Conservation (phyloP, 2,797 vertebrate genomes). For the Tangara arthus region DNA sequence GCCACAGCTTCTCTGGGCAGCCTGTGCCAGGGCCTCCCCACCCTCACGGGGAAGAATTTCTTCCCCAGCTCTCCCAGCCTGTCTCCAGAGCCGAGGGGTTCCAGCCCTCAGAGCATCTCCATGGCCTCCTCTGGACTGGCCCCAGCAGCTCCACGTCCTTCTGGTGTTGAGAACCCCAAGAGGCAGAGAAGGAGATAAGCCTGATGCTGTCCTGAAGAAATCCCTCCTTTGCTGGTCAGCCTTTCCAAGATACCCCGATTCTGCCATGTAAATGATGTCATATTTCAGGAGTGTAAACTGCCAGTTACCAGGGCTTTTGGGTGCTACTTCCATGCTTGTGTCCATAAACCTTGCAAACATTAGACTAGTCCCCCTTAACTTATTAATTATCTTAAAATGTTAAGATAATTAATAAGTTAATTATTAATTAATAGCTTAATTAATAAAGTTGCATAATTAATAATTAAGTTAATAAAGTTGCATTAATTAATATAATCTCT, state of each 20-base stretch:
- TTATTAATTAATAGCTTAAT: no score
- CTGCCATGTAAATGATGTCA: accelerated
- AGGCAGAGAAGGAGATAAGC: neutral
- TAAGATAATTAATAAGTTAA: no score
- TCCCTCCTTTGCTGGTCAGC: neutral
- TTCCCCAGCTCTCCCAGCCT: neutral
- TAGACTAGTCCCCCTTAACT: neutral
- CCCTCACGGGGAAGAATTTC: neutral
- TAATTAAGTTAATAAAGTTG: no score
- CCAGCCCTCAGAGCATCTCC: neutral
- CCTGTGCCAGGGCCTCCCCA: neutral
- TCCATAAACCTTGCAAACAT: neutral
- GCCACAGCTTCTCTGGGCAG: accelerated
- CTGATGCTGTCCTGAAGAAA: neutral
- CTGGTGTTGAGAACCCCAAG: neutral
- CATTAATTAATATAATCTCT: no score
- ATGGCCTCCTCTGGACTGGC: no score
- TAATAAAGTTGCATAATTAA: no score
- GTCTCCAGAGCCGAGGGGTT: neutral
- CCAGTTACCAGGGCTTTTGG: neutral
- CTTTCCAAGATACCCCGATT: neutral
- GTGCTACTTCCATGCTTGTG: neutral
- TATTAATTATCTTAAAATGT: neutral
- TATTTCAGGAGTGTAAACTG: neutral
- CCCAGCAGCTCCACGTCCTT: neutral